phyloP scores from a whole-genome alignment of 2,797 vertebrate genomes.

The Danio aesculapii region DNA sequence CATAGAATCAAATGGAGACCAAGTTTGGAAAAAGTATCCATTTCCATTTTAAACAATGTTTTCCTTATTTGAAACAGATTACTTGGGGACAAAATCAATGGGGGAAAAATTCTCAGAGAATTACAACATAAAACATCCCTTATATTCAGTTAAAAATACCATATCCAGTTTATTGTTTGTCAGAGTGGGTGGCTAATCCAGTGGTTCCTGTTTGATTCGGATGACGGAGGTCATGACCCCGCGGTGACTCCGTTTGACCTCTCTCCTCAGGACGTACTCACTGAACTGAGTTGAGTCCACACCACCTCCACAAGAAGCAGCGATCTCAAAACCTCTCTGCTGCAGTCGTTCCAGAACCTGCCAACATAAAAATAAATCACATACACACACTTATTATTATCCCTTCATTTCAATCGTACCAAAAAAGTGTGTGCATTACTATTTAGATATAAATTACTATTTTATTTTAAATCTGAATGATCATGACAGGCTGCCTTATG shows the following conservation, averaged over 20 bases:
- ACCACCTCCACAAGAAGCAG: slow-evolving; percentile 92
- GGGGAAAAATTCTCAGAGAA: slow-evolving; percentile 29
- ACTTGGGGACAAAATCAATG: slow-evolving; percentile 23
- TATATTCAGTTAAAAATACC: slow-evolving; percentile 36
- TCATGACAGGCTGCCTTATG: too few relatives aligned
- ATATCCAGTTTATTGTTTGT: slow-evolving; percentile 33
- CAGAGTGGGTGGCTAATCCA: slow-evolving; percentile 79
- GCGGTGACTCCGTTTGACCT: slow-evolving; percentile 81
- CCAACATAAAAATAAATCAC: slow-evolving; percentile 31
- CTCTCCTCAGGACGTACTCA: slow-evolving; percentile 90
- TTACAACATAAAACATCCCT: slow-evolving; percentile 38
- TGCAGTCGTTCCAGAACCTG: slow-evolving; percentile 94
- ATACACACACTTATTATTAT: too few relatives aligned
- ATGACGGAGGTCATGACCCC: slow-evolving; percentile 79
- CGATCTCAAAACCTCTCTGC: slow-evolving; percentile 91
- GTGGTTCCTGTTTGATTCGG: slow-evolving; percentile 90
- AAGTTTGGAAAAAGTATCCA: background rate
- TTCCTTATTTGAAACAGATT: slow-evolving; percentile 1
- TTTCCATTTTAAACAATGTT: slow-evolving; percentile 12
- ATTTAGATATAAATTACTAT: too few relatives aligned
- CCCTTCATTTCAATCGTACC: too few relatives aligned
- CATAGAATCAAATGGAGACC: background rate
- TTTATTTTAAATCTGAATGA: too few relatives aligned
- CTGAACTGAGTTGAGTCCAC: slow-evolving; percentile 96
- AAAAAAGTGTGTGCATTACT: too few relatives aligned